Evolutionary conservation across 1,140 invertebrate genomes (phyloP).

Genomic region (Drosophila hydei): DNA sequence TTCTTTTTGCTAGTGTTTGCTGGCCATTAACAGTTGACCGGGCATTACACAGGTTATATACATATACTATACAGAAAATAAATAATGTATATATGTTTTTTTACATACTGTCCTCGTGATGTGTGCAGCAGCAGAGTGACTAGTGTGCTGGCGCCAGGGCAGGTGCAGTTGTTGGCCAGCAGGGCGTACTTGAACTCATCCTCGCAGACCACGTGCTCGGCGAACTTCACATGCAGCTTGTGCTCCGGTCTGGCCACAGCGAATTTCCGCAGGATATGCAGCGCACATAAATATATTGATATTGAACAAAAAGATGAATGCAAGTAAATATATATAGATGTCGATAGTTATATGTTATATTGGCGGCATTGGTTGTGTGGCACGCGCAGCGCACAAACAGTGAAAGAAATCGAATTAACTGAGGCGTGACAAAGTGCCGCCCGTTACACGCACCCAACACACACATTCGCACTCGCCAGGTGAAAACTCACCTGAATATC

Average conservation of each 20-base stretch:
- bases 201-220: conserved; percentile 98
- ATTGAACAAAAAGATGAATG: neutral
- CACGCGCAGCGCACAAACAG: conserved; percentile 37
- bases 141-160: conserved; percentile 97
- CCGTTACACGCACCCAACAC: neutral
- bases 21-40: conserved; percentile 57
- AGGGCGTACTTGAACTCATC: conserved; percentile 99
- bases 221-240: conserved; percentile 99
- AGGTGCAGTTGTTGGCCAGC: conserved; percentile 98
- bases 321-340: conserved; percentile 1
- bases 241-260: conserved; percentile 91
- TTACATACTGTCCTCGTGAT: conserved; percentile 93
- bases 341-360: conserved; percentile 1
- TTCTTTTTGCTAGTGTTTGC: conserved; percentile 11
- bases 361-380: conserved; percentile 16
- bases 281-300: conserved; percentile 5
- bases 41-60: conserved; percentile 10
- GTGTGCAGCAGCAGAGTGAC: conserved; percentile 98
- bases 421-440: conserved; percentile 14
- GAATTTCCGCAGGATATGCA: conserved; percentile 65
- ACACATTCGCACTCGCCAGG: neutral
- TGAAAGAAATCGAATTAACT: conserved; percentile 49
- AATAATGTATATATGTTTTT: neutral
- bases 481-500: conserved; percentile 89
- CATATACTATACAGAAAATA: no score